Evolutionary conservation across 2,113 vertebrate genomes (phyloP).

Genomic region (Collichthys lucidus): DNA sequence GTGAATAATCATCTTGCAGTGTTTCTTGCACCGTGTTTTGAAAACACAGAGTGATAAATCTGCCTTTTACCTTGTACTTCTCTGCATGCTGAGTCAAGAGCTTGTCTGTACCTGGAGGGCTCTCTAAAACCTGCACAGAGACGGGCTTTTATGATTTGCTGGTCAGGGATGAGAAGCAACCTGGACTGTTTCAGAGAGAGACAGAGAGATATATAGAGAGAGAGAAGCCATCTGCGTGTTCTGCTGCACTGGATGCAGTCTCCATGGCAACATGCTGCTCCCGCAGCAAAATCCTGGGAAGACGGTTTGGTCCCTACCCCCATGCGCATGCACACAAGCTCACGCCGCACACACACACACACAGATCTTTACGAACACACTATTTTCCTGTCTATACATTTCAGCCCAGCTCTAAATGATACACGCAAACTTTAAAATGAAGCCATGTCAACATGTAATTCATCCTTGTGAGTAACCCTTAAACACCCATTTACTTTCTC

Average conservation of each 20-base stretch:
- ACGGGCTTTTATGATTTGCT: slow-evolving; percentile 49
- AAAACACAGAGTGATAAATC: not conserved
- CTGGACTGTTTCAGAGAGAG: slow-evolving; percentile 42
- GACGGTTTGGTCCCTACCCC: slow-evolving; percentile 62
- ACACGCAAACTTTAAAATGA: not conserved
- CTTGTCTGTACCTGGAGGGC: slow-evolving; percentile 32
- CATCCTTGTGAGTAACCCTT: not conserved
- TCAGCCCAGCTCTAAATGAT: not conserved
- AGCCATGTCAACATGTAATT: not conserved
- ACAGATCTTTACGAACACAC: not conserved
- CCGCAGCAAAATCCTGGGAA: slow-evolving; percentile 78
- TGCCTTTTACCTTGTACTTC: not conserved
- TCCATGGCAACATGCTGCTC: slow-evolving; percentile 85
- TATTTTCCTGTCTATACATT: not conserved
- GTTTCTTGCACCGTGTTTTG: not conserved
- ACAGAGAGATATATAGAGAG: not conserved
- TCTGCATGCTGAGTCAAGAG: slow-evolving; percentile 38
- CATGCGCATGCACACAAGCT: slow-evolving; percentile 46
- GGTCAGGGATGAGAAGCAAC: slow-evolving; percentile 50
- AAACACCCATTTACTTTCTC: not conserved
- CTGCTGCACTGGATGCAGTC: slow-evolving; percentile 85
- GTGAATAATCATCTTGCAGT: not conserved
- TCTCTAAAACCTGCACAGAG: slow-evolving; percentile 23
- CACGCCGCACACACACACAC: not conserved
- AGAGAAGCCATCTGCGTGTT: slow-evolving; percentile 73